Percentiles rank a stretch among this genome's conserved stretches.
Conservation (phyloP, 2,113 vertebrate species). For the Hypocryptadius cinnamomeus region DNA sequence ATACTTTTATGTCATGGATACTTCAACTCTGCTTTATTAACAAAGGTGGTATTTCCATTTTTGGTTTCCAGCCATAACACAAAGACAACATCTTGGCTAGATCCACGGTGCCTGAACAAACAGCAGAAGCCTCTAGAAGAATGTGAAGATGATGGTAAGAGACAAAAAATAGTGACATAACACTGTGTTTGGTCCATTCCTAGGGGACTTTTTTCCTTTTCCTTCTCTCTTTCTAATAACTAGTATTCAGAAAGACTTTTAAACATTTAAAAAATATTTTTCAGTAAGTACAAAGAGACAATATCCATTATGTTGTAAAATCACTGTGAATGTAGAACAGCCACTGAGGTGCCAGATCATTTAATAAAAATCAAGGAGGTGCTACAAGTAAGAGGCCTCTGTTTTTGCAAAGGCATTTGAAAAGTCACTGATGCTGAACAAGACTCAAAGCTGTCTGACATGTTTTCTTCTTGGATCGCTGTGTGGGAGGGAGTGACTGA, state of each 20-base stretch:
- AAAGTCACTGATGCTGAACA: neutral
- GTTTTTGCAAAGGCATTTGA: neutral
- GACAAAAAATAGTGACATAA: neutral
- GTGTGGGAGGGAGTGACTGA: neutral
- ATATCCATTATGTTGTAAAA: neutral
- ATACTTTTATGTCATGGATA: neutral
- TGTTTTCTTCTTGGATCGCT: neutral
- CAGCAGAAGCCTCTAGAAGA: slow-evolving; percentile 98
- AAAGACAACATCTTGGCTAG: slow-evolving; percentile 99
- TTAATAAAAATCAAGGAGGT: neutral
- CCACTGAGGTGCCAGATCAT: neutral
- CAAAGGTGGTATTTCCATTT: slow-evolving; percentile 49
- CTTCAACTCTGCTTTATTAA: slow-evolving; percentile 31
- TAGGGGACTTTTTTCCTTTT: neutral
- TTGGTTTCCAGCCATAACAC: slow-evolving; percentile 90
- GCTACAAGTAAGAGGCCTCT: neutral
- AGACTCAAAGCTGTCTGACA: neutral
- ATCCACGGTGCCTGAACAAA: slow-evolving; percentile 98
- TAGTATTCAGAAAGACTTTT: neutral
- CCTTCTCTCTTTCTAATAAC: neutral
- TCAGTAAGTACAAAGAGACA: neutral
- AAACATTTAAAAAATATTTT: neutral
- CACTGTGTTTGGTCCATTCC: neutral
- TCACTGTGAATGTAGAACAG: neutral
- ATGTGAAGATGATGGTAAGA: slow-evolving; percentile 97